Base-by-base conservation (phyloP, 2,888 invertebrate species). In the Trisateles emortualis region DNA sequence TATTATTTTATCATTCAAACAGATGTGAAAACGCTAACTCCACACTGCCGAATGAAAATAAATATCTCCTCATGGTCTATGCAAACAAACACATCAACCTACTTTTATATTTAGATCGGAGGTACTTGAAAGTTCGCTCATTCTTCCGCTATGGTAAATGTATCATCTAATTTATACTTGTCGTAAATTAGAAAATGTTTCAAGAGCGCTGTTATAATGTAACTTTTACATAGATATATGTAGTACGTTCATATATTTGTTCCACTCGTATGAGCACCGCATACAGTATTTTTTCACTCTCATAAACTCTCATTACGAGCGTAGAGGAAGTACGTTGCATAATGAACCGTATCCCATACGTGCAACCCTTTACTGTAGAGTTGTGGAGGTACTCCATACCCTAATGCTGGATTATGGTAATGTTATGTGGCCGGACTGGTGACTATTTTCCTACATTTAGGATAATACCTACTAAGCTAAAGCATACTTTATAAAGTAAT, bases 41-140 rank as follows among this genome's bases (percentile, higher is more conserved):
- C 68, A 72, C 72, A 75, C 71, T 75, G 72, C 78, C 69, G 74
- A 80, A 86, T 84, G 74, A 83, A 89, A 89, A 88, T 88, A 88
- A 88, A 87, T 87, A 87, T 80, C 83, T 79, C 69, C 78, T 81
- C 79, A 79, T 83, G 76, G 79, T 76, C 72, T 81, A 82, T 71
- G 76, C 79, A 81, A 81, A 83, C 84, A 80, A 81, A 81, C 76
- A 78, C 76, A 78, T 78, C 80, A 81, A 83, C 84, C 85, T 81
- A 83, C 76, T 82, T 87, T 80, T 81, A 79, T 78, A 81, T 83
- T 80, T 83, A 82, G 81, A 78, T 64, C 64, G 64, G 62, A 62
- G 67, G 70, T 68, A 76, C 76, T 75, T 79, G 76, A 76, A 78
- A 78, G 72, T 68, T 73, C 60, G 65, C 66, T 64, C 63, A 76